Evolutionary conservation across 2,797 vertebrate genomes (phyloP), one percentile per base, ranked within the genome.

Genomic region (Channa striata): DNA sequence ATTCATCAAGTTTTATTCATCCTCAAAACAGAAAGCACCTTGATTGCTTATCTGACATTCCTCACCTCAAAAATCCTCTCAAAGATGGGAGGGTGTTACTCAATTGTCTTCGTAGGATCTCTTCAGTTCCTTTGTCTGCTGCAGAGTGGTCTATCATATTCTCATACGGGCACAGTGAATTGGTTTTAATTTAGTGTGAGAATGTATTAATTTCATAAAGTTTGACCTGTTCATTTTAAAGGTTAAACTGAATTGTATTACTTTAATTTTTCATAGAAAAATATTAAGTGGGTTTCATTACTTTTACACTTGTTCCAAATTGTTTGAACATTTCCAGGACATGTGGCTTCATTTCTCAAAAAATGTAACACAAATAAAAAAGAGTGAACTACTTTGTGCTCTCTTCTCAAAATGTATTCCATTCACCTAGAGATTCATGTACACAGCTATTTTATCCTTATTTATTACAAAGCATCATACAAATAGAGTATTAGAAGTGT

Each of bases 1-100:
- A 1, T 53, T 72, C 59, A 66, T 80, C 70, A 47, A 49, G 52
- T 74, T 61, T 81, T 58, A 77, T 65, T 59, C 50, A 57, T 59
- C 65, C 56, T 70, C 51, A 80, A 77, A 83, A 74, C 40, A 59
- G 33, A 66, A 79, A 74, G 67, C 74, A 66, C 69, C 71, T 78
- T 61, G 37, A 81, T 74, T 77, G 67, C 84, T 87, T 86, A 91
- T 90, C 84, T 42, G 59, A 80, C 40, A 2, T 68, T 76, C 19
- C 74, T 65, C 78, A 90, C 68, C 64, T 81, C 80, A 61, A 58
- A 78, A 86, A 84, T 77, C 54, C 70, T 46, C 49, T 70, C 59
- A 72, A 77, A 78, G 79, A 64, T 57, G 10, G 12, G 57, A 57
- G 36, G 48, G 23, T 34, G 63, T 65, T 68, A 33, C 57, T 59